Evolutionary conservation across 1,140 invertebrate genomes (phyloP).

Genomic region (Caerostris extrusa): DNA sequence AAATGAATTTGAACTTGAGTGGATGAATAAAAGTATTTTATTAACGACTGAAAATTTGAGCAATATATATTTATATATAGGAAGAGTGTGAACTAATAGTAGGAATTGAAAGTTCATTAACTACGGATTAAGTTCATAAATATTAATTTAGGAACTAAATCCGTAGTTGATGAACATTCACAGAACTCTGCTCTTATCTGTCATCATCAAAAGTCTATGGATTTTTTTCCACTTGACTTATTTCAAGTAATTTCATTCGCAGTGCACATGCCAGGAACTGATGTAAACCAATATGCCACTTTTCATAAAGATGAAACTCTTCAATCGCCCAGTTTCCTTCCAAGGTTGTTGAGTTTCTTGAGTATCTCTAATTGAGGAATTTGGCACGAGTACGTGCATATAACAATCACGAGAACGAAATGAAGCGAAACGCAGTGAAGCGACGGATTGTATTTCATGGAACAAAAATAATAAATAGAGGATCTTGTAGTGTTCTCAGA

Average conservation of each 20-base stretch:
- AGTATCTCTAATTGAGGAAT: not conserved
- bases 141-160: too few species aligned
- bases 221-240: not conserved
- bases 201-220: not conserved
- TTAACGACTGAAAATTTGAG: too few species aligned
- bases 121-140: too few species aligned
- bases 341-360: conserved; percentile 25
- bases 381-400: not conserved
- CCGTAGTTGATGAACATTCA: too few species aligned
- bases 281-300: not conserved
- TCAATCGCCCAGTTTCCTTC: not conserved
- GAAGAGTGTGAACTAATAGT: too few species aligned
- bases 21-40: too few species aligned
- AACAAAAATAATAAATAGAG: not conserved
- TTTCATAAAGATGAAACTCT: not conserved
- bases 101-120: too few species aligned
- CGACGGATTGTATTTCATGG: not conserved
- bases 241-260: not conserved
- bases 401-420: not conserved
- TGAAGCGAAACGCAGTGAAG: not conserved
- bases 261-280: not conserved
- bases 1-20: too few species aligned
- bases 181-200: too few species aligned
- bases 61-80: too few species aligned
- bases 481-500: not conserved